Percentiles rank a stretch among this genome's conserved stretches.
These are phyloP conservation scores for Cyrtorhinus lividipennis DNA, from an alignment of 1,140 invertebrate genomes.

Conservation along the genomic window DNA sequence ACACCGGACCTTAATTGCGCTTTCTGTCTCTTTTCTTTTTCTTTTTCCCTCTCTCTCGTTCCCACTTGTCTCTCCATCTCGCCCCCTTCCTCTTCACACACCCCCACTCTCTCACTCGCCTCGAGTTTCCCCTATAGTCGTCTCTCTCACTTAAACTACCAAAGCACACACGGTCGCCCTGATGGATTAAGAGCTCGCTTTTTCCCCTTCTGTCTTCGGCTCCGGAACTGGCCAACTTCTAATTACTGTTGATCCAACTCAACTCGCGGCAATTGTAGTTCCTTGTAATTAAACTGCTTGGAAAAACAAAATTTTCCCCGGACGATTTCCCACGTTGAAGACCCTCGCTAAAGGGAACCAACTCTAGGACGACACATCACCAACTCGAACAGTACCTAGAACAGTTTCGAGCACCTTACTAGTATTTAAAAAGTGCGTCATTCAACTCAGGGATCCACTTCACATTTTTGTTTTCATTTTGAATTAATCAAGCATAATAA, in stretches of 20 bases:
- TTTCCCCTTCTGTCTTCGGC: not conserved
- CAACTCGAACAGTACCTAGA: no score
- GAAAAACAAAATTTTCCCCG: not conserved
- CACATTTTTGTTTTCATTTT: no score
- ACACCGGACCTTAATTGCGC: conserved; percentile 15
- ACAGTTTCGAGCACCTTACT: no score
- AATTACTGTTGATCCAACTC: conserved; percentile 3
- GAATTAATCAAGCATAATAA: no score
- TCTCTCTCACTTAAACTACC: no score
- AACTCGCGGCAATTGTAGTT: not conserved
- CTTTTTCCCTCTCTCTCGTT: not conserved
- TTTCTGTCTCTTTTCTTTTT: conserved; percentile 15
- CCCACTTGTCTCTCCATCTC: not conserved
- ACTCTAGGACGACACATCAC: no score
- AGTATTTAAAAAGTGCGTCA: no score
- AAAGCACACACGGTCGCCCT: conserved; percentile 3
- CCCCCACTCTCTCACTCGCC: not conserved
- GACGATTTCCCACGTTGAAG: not conserved
- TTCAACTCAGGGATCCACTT: no score
- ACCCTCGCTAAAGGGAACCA: no score
- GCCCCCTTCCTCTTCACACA: not conserved
- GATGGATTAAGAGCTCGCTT: conserved; percentile 8
- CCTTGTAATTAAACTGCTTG: not conserved
- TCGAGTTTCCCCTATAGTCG: no score
- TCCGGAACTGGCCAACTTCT: no score